phyloP scores from a whole-genome alignment of 2,797 vertebrate genomes.

The Emys orbicularis region DNA sequence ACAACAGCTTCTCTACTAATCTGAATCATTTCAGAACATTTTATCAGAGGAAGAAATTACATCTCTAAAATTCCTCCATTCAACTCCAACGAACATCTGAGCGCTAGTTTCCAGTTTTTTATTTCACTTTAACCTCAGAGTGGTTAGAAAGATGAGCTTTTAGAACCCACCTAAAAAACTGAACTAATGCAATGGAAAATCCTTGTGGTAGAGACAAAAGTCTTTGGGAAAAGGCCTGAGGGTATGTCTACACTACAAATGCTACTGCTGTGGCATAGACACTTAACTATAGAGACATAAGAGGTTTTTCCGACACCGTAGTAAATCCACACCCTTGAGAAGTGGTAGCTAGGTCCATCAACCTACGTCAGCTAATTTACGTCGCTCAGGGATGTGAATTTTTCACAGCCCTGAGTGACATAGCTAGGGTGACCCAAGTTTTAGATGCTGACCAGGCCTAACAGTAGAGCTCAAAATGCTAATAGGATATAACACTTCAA shows the following conservation, averaged over 20 bases:
- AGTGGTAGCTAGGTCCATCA: neutral
- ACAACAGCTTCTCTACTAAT: neutral
- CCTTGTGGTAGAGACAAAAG: conserved; percentile 2
- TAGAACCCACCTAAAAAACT: neutral
- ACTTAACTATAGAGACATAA: neutral
- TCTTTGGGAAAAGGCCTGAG: neutral
- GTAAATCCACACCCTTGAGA: neutral
- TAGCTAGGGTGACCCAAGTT: neutral
- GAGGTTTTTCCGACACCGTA: neutral
- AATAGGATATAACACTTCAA: neutral
- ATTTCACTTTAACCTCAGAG: neutral
- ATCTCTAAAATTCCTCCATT: neutral
- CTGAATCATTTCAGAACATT: neutral
- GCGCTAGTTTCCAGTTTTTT: neutral
- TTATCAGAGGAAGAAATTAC: conserved; percentile 2
- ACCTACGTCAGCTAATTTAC: neutral
- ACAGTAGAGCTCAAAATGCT: conserved; percentile 23
- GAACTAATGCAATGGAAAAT: rapidly evolving
- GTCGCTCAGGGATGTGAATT: neutral
- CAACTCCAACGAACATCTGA: neutral
- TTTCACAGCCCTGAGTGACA: neutral
- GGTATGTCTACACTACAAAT: neutral
- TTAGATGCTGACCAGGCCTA: neutral
- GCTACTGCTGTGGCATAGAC: neutral
- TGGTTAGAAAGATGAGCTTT: neutral